Base-by-base conservation (phyloP, 2,888 invertebrate species). In the Colletes collaris region DNA sequence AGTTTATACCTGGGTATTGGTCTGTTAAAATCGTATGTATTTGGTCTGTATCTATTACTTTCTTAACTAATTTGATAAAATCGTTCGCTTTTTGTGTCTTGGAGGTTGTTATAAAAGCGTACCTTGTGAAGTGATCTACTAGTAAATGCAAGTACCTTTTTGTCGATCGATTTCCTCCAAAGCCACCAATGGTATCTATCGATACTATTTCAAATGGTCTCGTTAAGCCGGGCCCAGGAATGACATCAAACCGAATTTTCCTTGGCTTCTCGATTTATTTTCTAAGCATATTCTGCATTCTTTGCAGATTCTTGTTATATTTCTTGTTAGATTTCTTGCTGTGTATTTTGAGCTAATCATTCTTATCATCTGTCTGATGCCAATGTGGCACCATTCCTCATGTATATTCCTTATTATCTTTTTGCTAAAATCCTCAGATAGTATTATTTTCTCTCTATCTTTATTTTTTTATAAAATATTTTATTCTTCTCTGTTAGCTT, bases 191-290 rank as follows among this genome's bases (percentile, higher is more conserved):
- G 7, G 66, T 67, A 6, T 67, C 49, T 35, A 67, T 67, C 0
- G 66, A 67, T n/a, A 67, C 10, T n/a, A 67, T 67, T 13, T 56
- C 66, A 4, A 67, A 67, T 3, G 66, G 27, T 49, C n/a, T 44
- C 13, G 55, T 46, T n/a, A n/a, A 0, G 66, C 65, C 4, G 66
- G 66, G 0, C 66, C 56, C 11, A 66, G 27, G 3, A 27, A 10
- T 46, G 66, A 56, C 65, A 67, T 67, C n/a, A 6, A 35, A 0
- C 56, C 56, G 46, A 56, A 27, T 56, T 67, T 56, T 19, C 3
- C 13, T 49, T 56, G 56, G 1, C 52, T 10, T 16, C 56, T 67
- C 11, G 49, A 67, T 53, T 65, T 65, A 53, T 65, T 65, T 44
- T 19, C 11, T 19, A 55, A 19, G 7, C 65, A 65, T 7, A 44